These are phyloP conservation scores for Aplidium turbinatum DNA, from an alignment of 23 tunicate genomes.

Conservation along the genomic window DNA sequence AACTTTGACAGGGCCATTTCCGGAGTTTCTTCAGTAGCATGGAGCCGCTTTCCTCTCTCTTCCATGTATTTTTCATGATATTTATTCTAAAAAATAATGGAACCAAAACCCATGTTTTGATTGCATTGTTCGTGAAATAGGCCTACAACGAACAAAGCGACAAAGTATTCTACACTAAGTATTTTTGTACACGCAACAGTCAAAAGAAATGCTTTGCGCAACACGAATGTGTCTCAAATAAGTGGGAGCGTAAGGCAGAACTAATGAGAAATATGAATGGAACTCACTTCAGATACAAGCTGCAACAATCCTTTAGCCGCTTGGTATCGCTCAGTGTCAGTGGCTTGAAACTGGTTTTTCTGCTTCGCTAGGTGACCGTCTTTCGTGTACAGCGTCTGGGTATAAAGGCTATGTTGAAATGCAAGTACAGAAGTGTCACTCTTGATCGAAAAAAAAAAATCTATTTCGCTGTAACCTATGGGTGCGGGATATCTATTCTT, in stretches of 20 bases:
- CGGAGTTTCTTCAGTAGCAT: conserved; percentile 56
- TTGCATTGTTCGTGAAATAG: too few relatives aligned
- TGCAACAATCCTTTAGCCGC: conserved; percentile 36
- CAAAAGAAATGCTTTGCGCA: too few relatives aligned
- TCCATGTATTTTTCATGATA: conserved; percentile 32
- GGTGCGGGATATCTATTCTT: not conserved
- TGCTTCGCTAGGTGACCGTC: conserved; percentile 31
- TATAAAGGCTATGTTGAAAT: too few relatives aligned
- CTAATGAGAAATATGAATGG: not conserved
- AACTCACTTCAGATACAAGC: conserved; percentile 16
- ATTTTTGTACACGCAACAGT: too few relatives aligned
- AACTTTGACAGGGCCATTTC: conserved; percentile 73
- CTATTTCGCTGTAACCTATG: too few relatives aligned
- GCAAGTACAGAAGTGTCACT: too few relatives aligned
- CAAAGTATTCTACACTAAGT: too few relatives aligned
- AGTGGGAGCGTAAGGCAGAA: not conserved
- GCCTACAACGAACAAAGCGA: too few relatives aligned
- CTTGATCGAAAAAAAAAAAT: too few relatives aligned
- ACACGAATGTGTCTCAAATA: not conserved
- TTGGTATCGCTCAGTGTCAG: conserved; percentile 63
- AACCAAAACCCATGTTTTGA: too few relatives aligned
- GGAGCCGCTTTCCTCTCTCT: conserved; percentile 19
- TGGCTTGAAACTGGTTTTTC: conserved; percentile 55
- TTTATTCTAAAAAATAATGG: conserved; percentile 24
- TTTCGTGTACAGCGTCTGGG: conserved; percentile 55